A percentile compares a stretch with the other conserved stretches of the same genome.
phyloP scores from a whole-genome alignment of 2,113 vertebrate species.

The Chunga burmeisteri region DNA sequence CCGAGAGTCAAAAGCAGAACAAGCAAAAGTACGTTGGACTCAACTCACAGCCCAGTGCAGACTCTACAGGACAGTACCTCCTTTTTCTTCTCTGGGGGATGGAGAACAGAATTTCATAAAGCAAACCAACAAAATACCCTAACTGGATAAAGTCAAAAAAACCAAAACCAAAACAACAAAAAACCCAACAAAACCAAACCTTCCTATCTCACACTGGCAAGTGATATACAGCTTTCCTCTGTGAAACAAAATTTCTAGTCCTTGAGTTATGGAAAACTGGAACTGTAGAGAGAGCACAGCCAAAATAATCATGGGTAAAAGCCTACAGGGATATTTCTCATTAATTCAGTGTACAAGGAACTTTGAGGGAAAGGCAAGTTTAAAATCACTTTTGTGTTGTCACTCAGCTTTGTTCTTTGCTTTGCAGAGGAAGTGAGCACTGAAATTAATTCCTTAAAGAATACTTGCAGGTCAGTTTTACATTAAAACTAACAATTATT shows the following conservation, averaged over 20 bases:
- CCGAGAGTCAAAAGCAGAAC: background rate
- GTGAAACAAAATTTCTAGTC: background rate
- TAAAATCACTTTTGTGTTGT: background rate
- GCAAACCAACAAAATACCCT: background rate
- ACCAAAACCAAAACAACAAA: background rate
- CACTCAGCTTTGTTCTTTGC: background rate
- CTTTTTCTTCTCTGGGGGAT: background rate
- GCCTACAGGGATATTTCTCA: background rate
- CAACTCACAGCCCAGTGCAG: background rate
- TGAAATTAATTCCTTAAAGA: background rate
- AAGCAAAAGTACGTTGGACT: background rate
- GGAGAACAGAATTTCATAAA: background rate
- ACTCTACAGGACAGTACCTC: background rate
- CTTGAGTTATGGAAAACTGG: background rate
- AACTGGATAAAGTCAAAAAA: background rate
- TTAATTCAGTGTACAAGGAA: background rate
- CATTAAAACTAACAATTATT: background rate
- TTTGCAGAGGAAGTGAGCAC: background rate
- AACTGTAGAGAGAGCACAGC: background rate
- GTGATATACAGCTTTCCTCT: background rate
- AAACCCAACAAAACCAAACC: background rate
- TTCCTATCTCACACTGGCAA: background rate
- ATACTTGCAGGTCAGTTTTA: background rate
- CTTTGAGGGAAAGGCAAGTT: background rate
- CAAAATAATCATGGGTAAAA: background rate